These are phyloP conservation scores for Ectropis crepuscularia DNA, from an alignment of 2,888 invertebrate species.

Conservation along the genomic window DNA sequence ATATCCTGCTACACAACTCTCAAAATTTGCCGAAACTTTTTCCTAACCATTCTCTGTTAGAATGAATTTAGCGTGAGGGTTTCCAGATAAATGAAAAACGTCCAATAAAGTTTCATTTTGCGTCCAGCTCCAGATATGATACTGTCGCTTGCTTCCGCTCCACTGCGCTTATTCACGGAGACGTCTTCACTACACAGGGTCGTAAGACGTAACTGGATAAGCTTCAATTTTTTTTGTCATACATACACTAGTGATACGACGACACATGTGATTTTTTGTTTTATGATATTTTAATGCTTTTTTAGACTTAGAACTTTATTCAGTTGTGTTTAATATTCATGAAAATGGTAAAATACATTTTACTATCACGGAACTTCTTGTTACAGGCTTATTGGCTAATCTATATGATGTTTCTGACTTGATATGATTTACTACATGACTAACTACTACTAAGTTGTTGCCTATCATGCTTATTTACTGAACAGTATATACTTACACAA, in stretches of 20 bases:
- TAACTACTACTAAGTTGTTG: too few relatives aligned
- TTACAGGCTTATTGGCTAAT: too few relatives aligned
- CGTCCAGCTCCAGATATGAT: conserved; percentile 73
- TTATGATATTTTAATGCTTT: background rate
- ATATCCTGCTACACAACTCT: background rate
- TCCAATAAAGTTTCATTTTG: conserved; percentile 81
- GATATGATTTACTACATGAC: too few relatives aligned
- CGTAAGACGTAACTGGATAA: conserved; percentile 43
- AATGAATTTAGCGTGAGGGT: conserved; percentile 40
- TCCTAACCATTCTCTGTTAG: conserved; percentile 23
- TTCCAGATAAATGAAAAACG: conserved; percentile 68
- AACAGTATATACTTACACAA: too few relatives aligned
- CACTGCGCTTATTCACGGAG: conserved; percentile 72
- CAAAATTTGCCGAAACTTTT: conserved; percentile 14
- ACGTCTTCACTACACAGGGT: conserved; percentile 56
- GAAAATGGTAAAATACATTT: too few relatives aligned
- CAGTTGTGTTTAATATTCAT: too few relatives aligned
- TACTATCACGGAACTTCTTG: too few relatives aligned
- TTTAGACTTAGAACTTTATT: too few relatives aligned
- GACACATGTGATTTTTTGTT: too few relatives aligned
- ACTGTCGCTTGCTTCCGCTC: conserved; percentile 71
- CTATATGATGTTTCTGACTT: too few relatives aligned
- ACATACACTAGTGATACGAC: too few relatives aligned
- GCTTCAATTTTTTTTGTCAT: background rate
- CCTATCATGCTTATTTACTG: too few relatives aligned